Evolutionary conservation across 2,113 vertebrate species (phyloP).

Genomic region (Ellobius talpinus): DNA sequence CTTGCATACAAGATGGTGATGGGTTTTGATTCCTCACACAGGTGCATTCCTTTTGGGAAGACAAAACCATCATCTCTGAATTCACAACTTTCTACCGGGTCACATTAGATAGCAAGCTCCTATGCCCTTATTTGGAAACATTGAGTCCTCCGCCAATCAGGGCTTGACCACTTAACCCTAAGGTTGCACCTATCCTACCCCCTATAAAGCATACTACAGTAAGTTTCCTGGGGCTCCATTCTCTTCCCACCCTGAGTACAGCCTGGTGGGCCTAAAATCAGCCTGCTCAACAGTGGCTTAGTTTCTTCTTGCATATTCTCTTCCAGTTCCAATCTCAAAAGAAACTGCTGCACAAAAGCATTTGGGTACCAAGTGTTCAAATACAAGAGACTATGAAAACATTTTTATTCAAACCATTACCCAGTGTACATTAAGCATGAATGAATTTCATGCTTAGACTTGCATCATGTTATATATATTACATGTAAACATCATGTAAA

Average conservation of each 20-base stretch:
- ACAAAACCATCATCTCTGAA: neutral
- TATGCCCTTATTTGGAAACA: neutral
- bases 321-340: neutral
- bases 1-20: neutral
- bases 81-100: neutral
- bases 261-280: neutral
- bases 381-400: neutral
- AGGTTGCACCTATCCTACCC: too few relatives aligned
- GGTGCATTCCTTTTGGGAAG: neutral
- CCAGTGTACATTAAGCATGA: neutral
- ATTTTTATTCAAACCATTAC: neutral
- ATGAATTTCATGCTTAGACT: neutral
- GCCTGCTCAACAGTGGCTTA: neutral
- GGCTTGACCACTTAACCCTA: too few relatives aligned
- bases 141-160: neutral
- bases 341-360: neutral
- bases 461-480: neutral
- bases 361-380: neutral
- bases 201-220: neutral
- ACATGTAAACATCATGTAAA: too few relatives aligned
- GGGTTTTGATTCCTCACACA: neutral
- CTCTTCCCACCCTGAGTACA: neutral
- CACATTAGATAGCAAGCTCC: neutral
- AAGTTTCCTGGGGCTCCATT: neutral
- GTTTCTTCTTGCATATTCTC: neutral